Conservation (phyloP, 2,113 vertebrate genomes). For the Guaruba guarouba region DNA sequence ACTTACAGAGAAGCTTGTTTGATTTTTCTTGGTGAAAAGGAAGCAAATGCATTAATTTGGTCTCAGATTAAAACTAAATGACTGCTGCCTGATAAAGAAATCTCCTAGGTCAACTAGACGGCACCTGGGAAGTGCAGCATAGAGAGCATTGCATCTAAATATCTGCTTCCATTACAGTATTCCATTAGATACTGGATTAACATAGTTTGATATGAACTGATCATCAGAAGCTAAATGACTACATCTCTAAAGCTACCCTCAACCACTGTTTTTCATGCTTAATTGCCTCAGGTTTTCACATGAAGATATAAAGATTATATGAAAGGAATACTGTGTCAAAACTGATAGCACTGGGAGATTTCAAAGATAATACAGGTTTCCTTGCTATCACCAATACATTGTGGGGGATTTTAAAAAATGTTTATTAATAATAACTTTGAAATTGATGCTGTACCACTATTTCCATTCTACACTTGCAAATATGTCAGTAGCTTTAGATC, state of each 20-base stretch:
- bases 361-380: not conserved
- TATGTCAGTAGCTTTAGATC: not conserved
- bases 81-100: not conserved
- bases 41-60: not conserved
- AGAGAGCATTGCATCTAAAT: conserved; percentile 11
- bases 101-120: not conserved
- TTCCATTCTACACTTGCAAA: not conserved
- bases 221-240: not conserved
- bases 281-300: not conserved
- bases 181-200: conserved; percentile 15
- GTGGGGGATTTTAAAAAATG: not conserved
- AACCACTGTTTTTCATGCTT: not conserved
- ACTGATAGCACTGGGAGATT: not conserved
- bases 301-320: not conserved
- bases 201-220: not conserved
- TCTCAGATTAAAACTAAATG: not conserved
- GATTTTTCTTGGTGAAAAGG: not conserved
- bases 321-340: not conserved
- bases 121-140: not conserved
- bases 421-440: not conserved
- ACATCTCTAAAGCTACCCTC: not conserved
- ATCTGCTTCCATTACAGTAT: not conserved
- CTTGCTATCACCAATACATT: not conserved
- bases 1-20: not conserved
- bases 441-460: not conserved